Base-by-base conservation (phyloP, 2,113 vertebrate species). In the Archocentrus centrarchus region DNA sequence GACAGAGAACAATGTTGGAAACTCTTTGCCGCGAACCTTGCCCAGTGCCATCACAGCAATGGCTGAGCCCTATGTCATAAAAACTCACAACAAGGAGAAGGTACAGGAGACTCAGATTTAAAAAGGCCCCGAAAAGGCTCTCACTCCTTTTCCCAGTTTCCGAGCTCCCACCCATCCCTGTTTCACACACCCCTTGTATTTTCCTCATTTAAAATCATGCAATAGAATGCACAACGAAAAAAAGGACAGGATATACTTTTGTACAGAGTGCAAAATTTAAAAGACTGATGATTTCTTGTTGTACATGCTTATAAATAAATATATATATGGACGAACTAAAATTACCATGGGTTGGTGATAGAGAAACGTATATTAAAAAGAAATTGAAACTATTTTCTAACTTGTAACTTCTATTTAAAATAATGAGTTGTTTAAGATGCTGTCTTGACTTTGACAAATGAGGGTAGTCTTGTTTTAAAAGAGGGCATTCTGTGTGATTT, bases 101-200 rank as follows among this genome's bases (percentile, higher is more conserved):
- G 98, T 99, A 89, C 98, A 99, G 96, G 98, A 99, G 94, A 99
- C 98, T 91, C 98, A 99, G 94, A 99, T 99, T 93, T 99, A 96
- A 97, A 53, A 85, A 62, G 35, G 20, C 59, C 53, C 44, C 62
- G 66, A 87, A 68, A 77, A 80, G 57, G 64, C 79, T 68, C 53
- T 80, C 59, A 55, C 18, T 37, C 27, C 30, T 79, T 88, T 70
- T 39, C 80, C 75, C 61, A 88, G 75, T 63, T 20, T 80, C 83
- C 59, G 60, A 35, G 80, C 41, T 85, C 84, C 75, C 61, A 70
- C 22, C 62, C 22, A 75, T 32, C 93, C 88, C 84, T 68, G 70
- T 86, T 85, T 83, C 86, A 66, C 70, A 41, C 59, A 30, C 78
- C 80, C 44, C 64, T 75, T 79, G 78, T 83, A 80, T 53, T 90